These are phyloP conservation scores for Melangyna quadrimaculata DNA, from an alignment of 2,888 invertebrate genomes.

Conservation along the genomic window DNA sequence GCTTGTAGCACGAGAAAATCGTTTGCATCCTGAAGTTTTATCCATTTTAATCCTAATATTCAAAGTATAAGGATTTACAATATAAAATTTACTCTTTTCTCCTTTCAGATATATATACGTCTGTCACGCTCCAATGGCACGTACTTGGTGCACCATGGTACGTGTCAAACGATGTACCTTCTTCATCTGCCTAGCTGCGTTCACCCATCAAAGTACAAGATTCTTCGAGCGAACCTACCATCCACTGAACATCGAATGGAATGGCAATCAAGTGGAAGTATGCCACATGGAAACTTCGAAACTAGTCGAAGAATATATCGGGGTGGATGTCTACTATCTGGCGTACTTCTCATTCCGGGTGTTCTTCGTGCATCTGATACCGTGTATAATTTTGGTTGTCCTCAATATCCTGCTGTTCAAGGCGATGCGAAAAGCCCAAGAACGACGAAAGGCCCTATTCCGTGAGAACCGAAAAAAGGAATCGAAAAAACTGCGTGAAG, in stretches of 20 bases:
- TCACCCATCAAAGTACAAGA: constrained; percentile 91
- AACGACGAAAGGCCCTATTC: constrained; percentile 88
- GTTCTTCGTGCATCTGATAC: constrained; percentile 94
- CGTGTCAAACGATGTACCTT: constrained; percentile 90
- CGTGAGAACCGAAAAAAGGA: constrained; percentile 90
- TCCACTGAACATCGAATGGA: constrained; percentile 87
- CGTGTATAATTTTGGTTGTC: constrained; percentile 93
- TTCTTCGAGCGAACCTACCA: constrained; percentile 88
- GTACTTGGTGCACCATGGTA: constrained; percentile 88
- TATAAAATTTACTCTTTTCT: constrained; percentile 10
- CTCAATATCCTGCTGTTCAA: constrained; percentile 93
- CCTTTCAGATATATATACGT: constrained; percentile 90
- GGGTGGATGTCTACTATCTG: constrained; percentile 90
- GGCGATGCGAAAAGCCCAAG: constrained; percentile 92
- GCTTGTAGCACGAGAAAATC: not conserved
- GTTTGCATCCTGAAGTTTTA: not conserved
- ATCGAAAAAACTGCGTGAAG: constrained; percentile 87
- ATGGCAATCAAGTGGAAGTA: constrained; percentile 85
- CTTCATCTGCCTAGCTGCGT: constrained; percentile 89
- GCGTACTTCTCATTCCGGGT: constrained; percentile 93
- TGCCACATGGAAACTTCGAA: constrained; percentile 85
- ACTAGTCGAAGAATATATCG: constrained; percentile 87
- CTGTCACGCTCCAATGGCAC: constrained; percentile 93
- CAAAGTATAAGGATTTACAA: constrained; percentile 4
- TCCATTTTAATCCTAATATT: not conserved